Evolutionary conservation across 1,140 invertebrate genomes (phyloP).

Genomic region (Ptiloglossa arizonensis): DNA sequence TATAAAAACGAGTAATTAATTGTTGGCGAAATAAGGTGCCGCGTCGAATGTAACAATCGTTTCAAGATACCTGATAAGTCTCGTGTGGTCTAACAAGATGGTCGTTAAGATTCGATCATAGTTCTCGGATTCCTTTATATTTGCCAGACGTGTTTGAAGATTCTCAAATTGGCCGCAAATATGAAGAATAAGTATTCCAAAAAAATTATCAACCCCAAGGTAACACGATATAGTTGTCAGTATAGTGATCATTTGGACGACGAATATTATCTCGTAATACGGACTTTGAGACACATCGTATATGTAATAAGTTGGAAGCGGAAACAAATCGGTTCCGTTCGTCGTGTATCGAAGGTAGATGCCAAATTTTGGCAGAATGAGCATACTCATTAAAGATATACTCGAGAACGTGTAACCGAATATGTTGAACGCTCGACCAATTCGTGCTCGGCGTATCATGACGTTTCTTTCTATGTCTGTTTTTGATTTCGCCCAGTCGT

Average conservation of each 20-base stretch:
- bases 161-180: conserved; percentile 44
- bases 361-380: conserved; percentile 4
- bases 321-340: background rate
- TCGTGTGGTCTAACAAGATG: conserved; percentile 17
- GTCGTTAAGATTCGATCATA: background rate
- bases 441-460: conserved; percentile 25
- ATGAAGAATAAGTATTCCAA: conserved; percentile 28
- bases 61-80: conserved; percentile 35
- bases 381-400: background rate
- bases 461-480: conserved; percentile 9
- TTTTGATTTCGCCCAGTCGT: conserved; percentile 42
- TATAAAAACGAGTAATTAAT: too few species aligned
- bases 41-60: background rate
- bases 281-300: conserved; percentile 25
- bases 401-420: background rate
- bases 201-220: conserved; percentile 21
- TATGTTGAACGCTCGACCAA: background rate
- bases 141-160: background rate
- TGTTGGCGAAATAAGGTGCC: too few species aligned
- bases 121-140: background rate
- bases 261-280: conserved; percentile 27
- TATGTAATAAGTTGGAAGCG: conserved; percentile 2
- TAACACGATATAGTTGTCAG: conserved; percentile 6
- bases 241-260: background rate
- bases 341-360: background rate